Base-by-base conservation (phyloP, 2,888 invertebrate species). In the Tetranychus piercei region DNA sequence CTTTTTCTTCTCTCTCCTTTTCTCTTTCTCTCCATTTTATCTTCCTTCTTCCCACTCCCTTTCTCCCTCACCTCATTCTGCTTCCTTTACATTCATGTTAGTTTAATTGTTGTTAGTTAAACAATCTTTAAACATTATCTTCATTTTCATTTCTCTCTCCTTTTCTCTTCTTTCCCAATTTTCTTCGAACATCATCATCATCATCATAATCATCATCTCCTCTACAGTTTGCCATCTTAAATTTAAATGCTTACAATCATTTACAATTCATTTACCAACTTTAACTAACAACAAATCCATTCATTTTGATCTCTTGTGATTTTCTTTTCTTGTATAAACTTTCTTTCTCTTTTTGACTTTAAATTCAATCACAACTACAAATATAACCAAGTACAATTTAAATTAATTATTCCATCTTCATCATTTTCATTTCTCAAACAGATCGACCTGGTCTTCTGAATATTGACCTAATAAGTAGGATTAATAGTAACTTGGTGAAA, bases 381-480 rank as follows among this genome's bases (percentile, higher is more conserved):
- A 34, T 4, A 34, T 4, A 34, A 34, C 4, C 34, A 15, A 15
- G 55, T 15, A 15, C 15, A 15, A 15, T 15, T 55, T 55, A 15
- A 15, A 71, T 75, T 77, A 72, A 74, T 80, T 77, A 7, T 43
- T 71, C 23, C 23, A 11, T 71, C 23, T 71, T 44, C n/a, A 22
- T 11, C n/a, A 15, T n/a, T 71, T 22, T 22, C 23, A 18, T n/a
- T 22, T 22, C 20, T 18, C 72, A 77, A 76, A n/a, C 81, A 85
- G 94, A 95, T 84, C 88, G 96, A 74, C 95, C 95, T 7, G 95
- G 96, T 8, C 86, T 96, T 74, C 88, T 95, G 77, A 94, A 94
- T 82, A 86, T 89, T 75, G 95, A 95, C 80, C 86, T 95, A 77
- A 91, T 96, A 77, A 92, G 93, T 82, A 88, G 91, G 81, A 93